A percentile compares a stretch with the other conserved stretches of the same genome.
These are phyloP conservation scores for Leptopilina syphax DNA, from an alignment of 2,888 invertebrate genomes.

Conservation along the genomic window DNA sequence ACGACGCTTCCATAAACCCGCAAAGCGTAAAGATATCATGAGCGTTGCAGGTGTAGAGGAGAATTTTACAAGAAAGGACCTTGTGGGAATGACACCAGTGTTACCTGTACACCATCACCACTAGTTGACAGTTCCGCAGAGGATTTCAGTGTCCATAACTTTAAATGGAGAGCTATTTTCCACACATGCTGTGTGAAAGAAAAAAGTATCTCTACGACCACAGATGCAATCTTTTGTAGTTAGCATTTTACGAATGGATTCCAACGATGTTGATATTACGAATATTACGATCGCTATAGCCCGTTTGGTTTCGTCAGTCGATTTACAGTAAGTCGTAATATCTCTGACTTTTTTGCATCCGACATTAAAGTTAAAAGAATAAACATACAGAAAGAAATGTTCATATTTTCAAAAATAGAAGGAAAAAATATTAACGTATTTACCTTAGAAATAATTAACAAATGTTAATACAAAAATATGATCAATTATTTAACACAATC, in stretches of 20 bases:
- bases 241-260: constrained; percentile 30
- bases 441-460: too few relatives aligned
- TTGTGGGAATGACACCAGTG: constrained; percentile 40
- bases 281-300: constrained; percentile 4
- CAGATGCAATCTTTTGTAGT: constrained; percentile 32
- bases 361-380: neutral
- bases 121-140: constrained; percentile 49
- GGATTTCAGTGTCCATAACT: constrained; percentile 49
- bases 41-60: constrained; percentile 4
- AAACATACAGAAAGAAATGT: neutral
- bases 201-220: constrained; percentile 23
- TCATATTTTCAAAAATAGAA: too few relatives aligned
- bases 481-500: too few relatives aligned
- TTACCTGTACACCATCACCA: constrained; percentile 43
- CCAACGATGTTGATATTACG: constrained; percentile 26
- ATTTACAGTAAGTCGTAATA: constrained; percentile 17
- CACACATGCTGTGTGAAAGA: neutral
- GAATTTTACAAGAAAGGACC: constrained; percentile 1
- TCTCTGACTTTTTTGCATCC: neutral
- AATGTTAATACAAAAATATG: too few relatives aligned
- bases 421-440: too few relatives aligned
- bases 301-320: neutral
- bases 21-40: constrained; percentile 9
- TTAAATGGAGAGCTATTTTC: constrained; percentile 57
- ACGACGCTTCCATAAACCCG: constrained; percentile 1